phyloP scores from a whole-genome alignment of 30 jellyfish, hydroid and myxozoan genomes.

The Catostylus mosaicus region DNA sequence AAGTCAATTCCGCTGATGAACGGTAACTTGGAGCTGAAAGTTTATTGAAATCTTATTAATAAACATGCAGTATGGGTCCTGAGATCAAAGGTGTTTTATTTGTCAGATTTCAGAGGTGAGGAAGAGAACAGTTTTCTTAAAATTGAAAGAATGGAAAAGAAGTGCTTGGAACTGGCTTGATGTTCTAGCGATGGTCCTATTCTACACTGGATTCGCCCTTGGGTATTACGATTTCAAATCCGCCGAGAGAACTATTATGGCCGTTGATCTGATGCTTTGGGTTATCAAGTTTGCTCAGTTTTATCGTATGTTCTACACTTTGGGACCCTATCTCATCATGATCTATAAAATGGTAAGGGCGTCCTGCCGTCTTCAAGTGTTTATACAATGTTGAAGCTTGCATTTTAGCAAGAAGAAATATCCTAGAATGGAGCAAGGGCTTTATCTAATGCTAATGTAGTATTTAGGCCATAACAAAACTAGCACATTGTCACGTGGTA shows the following conservation, averaged over 20 bases:
- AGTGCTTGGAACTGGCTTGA: conserved; percentile 77
- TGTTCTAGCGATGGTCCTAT: conserved; percentile 44
- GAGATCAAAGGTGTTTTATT: neutral
- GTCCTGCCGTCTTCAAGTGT: no score
- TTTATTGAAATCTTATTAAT: no score
- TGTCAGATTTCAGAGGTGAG: conserved; percentile 58
- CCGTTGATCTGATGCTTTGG: conserved; percentile 68
- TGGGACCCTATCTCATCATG: conserved; percentile 91
- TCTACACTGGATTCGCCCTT: conserved; percentile 58
- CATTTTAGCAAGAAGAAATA: no score
- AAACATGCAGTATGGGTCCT: neutral
- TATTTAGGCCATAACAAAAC: no score
- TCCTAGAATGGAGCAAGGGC: no score
- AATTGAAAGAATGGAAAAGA: conserved; percentile 25
- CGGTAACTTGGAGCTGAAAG: no score
- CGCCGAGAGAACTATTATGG: conserved; percentile 56
- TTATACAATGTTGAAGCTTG: no score
- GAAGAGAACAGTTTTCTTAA: conserved; percentile 22
- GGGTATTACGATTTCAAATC: conserved; percentile 15
- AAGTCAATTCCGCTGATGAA: no score
- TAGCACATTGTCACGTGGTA: no score
- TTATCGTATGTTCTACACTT: conserved; percentile 73
- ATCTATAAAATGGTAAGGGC: conserved; percentile 73
- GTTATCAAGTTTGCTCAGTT: conserved; percentile 68
- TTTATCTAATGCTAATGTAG: no score